Evolutionary conservation across 2,797 vertebrate species (phyloP), one percentile per base, ranked within the genome.

Genomic region (Arctocebus calabarensis): DNA sequence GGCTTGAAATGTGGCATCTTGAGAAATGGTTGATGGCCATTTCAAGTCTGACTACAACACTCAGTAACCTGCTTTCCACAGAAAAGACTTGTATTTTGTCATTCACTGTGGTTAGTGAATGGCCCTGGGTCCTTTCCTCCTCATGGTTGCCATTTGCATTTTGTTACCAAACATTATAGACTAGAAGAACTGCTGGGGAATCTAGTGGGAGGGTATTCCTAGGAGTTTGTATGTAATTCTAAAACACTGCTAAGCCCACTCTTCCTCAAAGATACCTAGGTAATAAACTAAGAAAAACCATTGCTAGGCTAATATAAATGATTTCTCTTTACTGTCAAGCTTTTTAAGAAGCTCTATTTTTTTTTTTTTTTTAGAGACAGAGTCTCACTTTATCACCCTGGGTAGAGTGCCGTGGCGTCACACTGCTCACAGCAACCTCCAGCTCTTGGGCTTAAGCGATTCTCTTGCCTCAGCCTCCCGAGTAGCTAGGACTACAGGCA

Each of bases 1-100:
- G 34, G n/a, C 40, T 12, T 93, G 95, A 96, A 97, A 94, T 43
- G 13, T 85, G 70, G 87, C 86, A 86, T 88, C 88, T 85, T 97
- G 88, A 94, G 81, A 96, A 97, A 94, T 87, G 61, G 70, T 55
- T 77, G 81, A 48, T 93, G 55, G 85, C 37, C n/a, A 86, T 43
- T 88, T 79, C 82, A 94, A 11, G 27, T 92, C 52, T 94, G 97
- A 93, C 77, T 88, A 0, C 11, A 57, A 62, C 66, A 94, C 88
- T 90, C 84, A 89, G 82, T 70, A 93, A 62, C 64, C 57, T 48
- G 32, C 27, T 83, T 64, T 61, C 74, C 61, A n/a, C 73, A 78
- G 78, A 71, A 92, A 84, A 73, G 27, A n/a, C 61, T 94, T 55
- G 22, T 61, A 73, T 70, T 90, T 83, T 87, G 12, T 90, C 94